Percentiles rank a stretch among this genome's conserved stretches.
Conservation (phyloP, 2,113 vertebrate species). For the Rousettus leschenaultii region DNA sequence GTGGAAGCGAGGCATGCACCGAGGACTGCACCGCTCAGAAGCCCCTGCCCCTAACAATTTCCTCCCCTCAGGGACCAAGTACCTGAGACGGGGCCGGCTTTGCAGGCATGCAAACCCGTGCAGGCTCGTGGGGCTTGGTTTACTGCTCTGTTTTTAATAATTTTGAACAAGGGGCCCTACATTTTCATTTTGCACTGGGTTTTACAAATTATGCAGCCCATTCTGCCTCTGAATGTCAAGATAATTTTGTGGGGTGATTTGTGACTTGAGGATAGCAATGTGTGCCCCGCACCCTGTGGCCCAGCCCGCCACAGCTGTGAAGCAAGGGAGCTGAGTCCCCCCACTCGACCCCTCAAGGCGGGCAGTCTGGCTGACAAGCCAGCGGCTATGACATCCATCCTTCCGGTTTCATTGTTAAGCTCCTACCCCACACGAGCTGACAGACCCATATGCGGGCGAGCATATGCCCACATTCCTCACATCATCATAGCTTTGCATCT, state of each 20-base stretch:
- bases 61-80: fast-evolving
- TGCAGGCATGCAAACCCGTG: fast-evolving
- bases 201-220: neutral
- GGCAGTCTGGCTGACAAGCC: neutral
- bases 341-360: fast-evolving
- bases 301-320: fast-evolving
- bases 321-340: too few species aligned
- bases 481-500: fast-evolving
- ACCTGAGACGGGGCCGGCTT: neutral
- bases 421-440: fast-evolving
- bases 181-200: neutral
- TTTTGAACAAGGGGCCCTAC: neutral
- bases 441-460: fast-evolving
- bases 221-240: neutral
- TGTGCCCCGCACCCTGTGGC: fast-evolving
- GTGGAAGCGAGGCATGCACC: fast-evolving
- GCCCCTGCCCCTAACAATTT: neutral
- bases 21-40: neutral
- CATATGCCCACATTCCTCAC: neutral
- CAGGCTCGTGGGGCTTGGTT: fast-evolving
- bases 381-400: fast-evolving
- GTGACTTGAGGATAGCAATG: fast-evolving
- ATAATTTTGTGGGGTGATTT: too few species aligned
- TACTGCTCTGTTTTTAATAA: neutral
- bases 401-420: neutral